Base-by-base conservation (phyloP, 2,113 vertebrate genomes). In the Nicator chloris region DNA sequence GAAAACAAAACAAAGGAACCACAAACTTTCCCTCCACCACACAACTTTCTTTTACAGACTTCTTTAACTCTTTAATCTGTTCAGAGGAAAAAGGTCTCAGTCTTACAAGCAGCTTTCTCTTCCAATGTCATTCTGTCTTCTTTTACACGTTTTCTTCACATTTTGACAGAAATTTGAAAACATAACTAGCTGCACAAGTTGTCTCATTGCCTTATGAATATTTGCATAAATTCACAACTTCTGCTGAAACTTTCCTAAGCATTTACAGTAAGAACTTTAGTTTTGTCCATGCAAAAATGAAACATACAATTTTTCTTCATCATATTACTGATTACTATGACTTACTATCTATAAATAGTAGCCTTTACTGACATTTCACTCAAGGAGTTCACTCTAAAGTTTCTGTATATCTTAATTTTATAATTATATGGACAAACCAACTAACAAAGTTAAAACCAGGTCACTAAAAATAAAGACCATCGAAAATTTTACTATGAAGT, bases 21-120 rank as follows among this genome's bases (percentile, higher is more conserved):
- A 42, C 28, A 54, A 44, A 3, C 2, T 9, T 2, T 9, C 2
- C 26, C 7, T 30, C 5, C 9, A 31, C 21, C 2, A 6, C 1
- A 4, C 13, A 70, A 5, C 8, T 66, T 75, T 57, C 9, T 65
- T 82, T 57, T 75, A 56, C 12, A 78, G 8, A 21, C 59, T 82
- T 65, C 7, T 35, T 85, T 65, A 63, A 45, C 30, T 75, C 11
- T 5, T 78, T 6, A 27, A 4, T 88, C 73, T 85, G 11, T 69
- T 28, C 23, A 44, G 7, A 4, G 27, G 4, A 33, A 71, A 82
- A 70, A 18, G 0, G 1, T n/a, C 9, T 64, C 37, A 51, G 8
- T 75, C 19, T 42, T 33, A 54, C 1, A 54, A 61, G 10, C 4
- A 35, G 30, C 7, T 37, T 21, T 60, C 31, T 77, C 20, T 80